phyloP scores from a whole-genome alignment of 2,797 vertebrate species.

The Perodicticus potto region DNA sequence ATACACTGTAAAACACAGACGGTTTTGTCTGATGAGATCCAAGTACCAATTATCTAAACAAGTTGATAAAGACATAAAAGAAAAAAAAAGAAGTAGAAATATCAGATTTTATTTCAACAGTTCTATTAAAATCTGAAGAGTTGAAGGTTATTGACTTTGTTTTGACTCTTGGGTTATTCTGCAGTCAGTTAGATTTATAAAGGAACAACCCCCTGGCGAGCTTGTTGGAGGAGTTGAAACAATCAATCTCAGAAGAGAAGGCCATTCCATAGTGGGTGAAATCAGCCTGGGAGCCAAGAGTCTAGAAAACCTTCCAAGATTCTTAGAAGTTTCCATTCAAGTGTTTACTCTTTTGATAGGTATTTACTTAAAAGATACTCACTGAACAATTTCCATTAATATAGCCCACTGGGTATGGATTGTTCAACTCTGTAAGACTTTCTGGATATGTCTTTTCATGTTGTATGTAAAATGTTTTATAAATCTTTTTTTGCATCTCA shows the following conservation, averaged over 20 bases:
- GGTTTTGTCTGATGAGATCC: constrained; percentile 48
- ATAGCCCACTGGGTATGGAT: background rate
- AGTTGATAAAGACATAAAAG: constrained; percentile 58
- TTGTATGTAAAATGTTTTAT: constrained; percentile 16
- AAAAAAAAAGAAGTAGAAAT: constrained; percentile 38
- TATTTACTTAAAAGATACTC: constrained; percentile 60
- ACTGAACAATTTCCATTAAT: constrained; percentile 50
- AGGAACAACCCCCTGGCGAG: background rate
- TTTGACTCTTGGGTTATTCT: constrained; percentile 21
- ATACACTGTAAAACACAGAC: constrained; percentile 47
- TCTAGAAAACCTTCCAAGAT: constrained; percentile 17
- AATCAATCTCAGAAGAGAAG: background rate
- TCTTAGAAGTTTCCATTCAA: background rate
- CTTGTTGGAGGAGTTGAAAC: background rate
- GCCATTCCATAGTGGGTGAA: background rate
- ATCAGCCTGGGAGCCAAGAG: background rate
- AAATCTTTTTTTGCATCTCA: background rate
- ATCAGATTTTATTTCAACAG: constrained; percentile 32
- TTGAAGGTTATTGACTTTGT: constrained; percentile 46
- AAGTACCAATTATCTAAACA: constrained; percentile 60
- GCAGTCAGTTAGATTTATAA: constrained; percentile 17
- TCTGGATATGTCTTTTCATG: background rate
- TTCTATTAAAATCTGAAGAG: constrained; percentile 46
- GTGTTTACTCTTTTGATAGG: constrained; percentile 23
- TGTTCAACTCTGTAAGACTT: background rate